These are phyloP conservation scores for Ophion obscuratus DNA, from an alignment of 2,888 invertebrate species.

Conservation along the genomic window DNA sequence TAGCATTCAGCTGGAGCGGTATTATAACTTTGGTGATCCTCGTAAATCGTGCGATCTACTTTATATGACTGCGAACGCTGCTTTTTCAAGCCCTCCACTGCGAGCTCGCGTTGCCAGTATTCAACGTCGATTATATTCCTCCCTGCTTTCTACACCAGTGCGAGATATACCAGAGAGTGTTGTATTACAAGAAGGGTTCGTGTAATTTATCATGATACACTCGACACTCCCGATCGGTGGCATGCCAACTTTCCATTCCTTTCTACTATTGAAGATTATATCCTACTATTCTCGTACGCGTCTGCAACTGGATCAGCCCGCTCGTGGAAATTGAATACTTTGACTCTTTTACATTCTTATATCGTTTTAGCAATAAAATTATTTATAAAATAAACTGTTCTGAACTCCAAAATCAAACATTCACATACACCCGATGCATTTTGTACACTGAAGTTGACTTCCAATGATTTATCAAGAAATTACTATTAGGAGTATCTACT, in stretches of 20 bases:
- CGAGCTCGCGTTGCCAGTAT: background rate
- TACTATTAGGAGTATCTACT: too few relatives aligned
- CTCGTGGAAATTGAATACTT: background rate
- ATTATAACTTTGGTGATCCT: background rate
- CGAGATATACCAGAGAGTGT: conserved; percentile 68
- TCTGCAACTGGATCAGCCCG: background rate
- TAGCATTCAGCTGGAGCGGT: background rate
- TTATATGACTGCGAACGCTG: conserved; percentile 19
- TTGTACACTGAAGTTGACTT: background rate
- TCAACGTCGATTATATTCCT: conserved; percentile 67
- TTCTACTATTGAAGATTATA: background rate
- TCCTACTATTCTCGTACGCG: background rate
- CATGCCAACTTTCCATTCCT: conserved; percentile 42
- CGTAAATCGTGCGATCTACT: conserved; percentile 1
- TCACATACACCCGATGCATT: background rate
- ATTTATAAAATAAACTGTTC: background rate
- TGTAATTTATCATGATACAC: conserved; percentile 78
- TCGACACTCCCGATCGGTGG: conserved; percentile 56
- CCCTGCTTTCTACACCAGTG: conserved; percentile 63
- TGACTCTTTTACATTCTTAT: background rate
- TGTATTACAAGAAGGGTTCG: conserved; percentile 79
- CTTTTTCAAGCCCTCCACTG: background rate
- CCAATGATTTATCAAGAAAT: too few relatives aligned
- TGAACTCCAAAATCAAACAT: background rate
- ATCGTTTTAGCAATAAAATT: background rate